Conservation (phyloP, 2,797 vertebrate species). For the Coreius guichenoti region DNA sequence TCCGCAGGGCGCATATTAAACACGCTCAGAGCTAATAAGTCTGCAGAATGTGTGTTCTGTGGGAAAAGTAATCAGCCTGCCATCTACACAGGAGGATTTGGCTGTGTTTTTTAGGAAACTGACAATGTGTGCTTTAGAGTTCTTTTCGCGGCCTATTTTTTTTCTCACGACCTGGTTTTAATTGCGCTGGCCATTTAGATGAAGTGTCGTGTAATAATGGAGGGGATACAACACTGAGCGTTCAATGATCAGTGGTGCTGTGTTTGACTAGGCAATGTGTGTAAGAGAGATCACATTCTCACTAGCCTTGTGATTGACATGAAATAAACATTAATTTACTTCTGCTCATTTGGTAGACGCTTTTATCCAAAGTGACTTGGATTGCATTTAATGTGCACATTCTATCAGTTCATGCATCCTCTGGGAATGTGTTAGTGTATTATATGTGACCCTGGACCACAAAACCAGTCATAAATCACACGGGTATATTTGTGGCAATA, state of each 20-base stretch:
- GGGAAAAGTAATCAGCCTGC: constrained; percentile 65
- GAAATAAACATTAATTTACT: neutral
- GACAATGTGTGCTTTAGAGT: constrained; percentile 60
- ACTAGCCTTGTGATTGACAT: neutral
- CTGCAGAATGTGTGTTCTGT: constrained; percentile 63
- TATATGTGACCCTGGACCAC: neutral
- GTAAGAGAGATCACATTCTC: neutral
- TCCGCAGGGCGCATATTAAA: constrained; percentile 72
- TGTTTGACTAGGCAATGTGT: neutral
- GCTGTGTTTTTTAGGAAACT: constrained; percentile 61
- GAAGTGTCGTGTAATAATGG: neutral
- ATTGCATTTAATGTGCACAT: neutral
- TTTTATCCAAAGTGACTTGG: neutral
- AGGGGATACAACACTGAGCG: neutral
- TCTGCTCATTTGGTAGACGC: neutral
- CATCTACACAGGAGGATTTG: constrained; percentile 58
- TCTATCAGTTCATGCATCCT: neutral
- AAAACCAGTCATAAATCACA: too few relatives aligned
- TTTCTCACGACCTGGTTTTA: constrained; percentile 56
- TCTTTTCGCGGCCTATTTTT: constrained; percentile 44
- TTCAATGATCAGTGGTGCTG: constrained; percentile 11
- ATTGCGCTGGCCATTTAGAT: constrained; percentile 53
- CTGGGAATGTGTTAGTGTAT: neutral
- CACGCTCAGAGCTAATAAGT: constrained; percentile 71
- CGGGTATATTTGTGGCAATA: too few relatives aligned